Evolutionary conservation across 2,888 invertebrate genomes (phyloP).

Genomic region (Drosophila meridionalis): DNA sequence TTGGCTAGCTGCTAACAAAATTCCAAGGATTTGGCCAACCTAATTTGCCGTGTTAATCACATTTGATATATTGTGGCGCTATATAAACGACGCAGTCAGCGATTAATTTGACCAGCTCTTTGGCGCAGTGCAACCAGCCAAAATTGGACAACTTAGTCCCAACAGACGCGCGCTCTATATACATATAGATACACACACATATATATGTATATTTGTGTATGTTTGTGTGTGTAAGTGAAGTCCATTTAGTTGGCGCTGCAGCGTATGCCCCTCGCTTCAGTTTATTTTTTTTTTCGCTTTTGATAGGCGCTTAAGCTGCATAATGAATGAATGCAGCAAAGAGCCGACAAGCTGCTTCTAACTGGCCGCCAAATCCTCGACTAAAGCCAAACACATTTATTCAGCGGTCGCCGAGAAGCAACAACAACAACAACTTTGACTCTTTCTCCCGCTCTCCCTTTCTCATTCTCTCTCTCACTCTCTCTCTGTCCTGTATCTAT

Average conservation of each 20-base stretch:
- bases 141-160: constrained; percentile 41
- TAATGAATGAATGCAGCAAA: constrained; percentile 79
- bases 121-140: constrained; percentile 61
- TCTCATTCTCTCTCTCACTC: neutral
- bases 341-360: constrained; percentile 58
- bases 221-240: constrained; percentile 12
- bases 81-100: constrained; percentile 56
- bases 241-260: constrained; percentile 53
- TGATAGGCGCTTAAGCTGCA: constrained; percentile 72
- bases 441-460: no score
- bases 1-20: neutral
- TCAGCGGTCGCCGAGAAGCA: constrained; percentile 58
- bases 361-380: constrained; percentile 71
- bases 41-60: constrained; percentile 72
- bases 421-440: constrained; percentile 12
- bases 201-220: neutral
- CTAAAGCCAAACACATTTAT: constrained; percentile 80
- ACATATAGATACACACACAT: neutral
- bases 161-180: constrained; percentile 8
- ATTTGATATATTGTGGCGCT: constrained; percentile 77
- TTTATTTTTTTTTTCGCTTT: constrained; percentile 1
- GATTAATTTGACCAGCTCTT: constrained; percentile 78
- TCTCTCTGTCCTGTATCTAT: neutral
- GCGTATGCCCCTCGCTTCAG: constrained; percentile 3
- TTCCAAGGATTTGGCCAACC: constrained; percentile 5